These are phyloP conservation scores for Diplosoma virens DNA, from an alignment of 23 tunicate genomes.

Conservation along the genomic window DNA sequence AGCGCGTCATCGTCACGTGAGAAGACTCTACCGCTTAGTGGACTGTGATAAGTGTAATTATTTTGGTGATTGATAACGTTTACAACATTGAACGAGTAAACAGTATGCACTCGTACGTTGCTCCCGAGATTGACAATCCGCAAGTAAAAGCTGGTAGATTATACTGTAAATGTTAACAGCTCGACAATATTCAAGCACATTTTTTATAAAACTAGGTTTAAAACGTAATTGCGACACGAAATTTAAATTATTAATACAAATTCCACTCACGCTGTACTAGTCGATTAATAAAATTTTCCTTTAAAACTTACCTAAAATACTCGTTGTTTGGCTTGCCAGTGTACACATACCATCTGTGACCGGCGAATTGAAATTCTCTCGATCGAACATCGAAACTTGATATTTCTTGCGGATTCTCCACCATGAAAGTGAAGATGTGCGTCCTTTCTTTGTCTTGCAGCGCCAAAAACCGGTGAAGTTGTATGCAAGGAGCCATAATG, in stretches of 20 bases:
- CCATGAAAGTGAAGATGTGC: slow-evolving; percentile 88
- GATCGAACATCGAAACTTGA: slow-evolving; percentile 92
- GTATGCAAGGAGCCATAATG: slow-evolving; percentile 99
- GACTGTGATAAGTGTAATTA: slow-evolving; percentile 95
- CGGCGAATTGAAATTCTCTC: slow-evolving; percentile 91
- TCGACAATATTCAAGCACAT: no score
- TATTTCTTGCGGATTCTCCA: slow-evolving; percentile 98
- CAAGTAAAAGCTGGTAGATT: slow-evolving; percentile 78
- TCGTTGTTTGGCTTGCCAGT: slow-evolving; percentile 94
- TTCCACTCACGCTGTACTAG: no score
- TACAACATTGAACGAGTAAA: slow-evolving; percentile 87
- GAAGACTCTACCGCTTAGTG: slow-evolving; percentile 85
- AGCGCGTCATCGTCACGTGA: slow-evolving; percentile 86
- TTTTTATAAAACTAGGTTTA: no score
- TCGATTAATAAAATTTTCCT: not conserved
- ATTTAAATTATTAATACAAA: no score
- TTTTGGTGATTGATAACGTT: slow-evolving; percentile 82
- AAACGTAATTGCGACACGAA: no score
- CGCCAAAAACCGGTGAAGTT: slow-evolving; percentile 87
- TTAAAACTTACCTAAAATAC: slow-evolving; percentile 93
- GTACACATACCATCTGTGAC: slow-evolving; percentile 98
- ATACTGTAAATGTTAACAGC: no score
- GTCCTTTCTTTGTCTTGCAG: slow-evolving; percentile 92
- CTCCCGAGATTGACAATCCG: slow-evolving; percentile 93
- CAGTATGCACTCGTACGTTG: slow-evolving; percentile 84